These are phyloP conservation scores for Passer montanus DNA, from an alignment of 2,113 vertebrate genomes.

Conservation along the genomic window DNA sequence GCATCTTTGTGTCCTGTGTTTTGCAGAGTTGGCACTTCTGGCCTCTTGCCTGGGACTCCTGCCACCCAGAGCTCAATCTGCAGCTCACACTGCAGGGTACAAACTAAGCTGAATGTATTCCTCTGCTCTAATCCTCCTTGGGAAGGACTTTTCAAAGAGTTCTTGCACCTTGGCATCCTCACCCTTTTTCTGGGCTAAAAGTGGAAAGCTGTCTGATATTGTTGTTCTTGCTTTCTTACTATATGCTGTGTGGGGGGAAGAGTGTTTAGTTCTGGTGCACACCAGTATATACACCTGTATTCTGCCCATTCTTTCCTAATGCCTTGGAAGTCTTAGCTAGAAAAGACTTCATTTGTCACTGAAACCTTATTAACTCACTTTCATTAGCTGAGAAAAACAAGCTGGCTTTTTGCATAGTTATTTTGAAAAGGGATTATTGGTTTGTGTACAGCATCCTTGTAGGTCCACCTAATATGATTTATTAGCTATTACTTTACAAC, in stretches of 20 bases:
- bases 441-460: neutral
- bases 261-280: neutral
- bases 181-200: neutral
- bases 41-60: neutral
- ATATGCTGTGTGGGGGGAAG: rapidly evolving
- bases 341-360: neutral
- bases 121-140: neutral
- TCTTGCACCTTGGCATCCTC: neutral
- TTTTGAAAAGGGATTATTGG: neutral
- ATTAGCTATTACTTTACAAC: neutral
- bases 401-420: neutral
- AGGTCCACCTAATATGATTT: neutral
- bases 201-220: neutral
- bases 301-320: neutral
- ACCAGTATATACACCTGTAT: too few species aligned
- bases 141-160: neutral
- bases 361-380: neutral
- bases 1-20: neutral
- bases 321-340: neutral
- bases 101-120: rapidly evolving
- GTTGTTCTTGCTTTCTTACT: neutral
- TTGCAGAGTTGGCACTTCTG: neutral
- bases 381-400: neutral
- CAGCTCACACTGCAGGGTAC: rapidly evolving
- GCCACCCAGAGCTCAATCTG: neutral